Conservation (phyloP, 2,797 vertebrate genomes). For the Eleutherodactylus coqui region DNA sequence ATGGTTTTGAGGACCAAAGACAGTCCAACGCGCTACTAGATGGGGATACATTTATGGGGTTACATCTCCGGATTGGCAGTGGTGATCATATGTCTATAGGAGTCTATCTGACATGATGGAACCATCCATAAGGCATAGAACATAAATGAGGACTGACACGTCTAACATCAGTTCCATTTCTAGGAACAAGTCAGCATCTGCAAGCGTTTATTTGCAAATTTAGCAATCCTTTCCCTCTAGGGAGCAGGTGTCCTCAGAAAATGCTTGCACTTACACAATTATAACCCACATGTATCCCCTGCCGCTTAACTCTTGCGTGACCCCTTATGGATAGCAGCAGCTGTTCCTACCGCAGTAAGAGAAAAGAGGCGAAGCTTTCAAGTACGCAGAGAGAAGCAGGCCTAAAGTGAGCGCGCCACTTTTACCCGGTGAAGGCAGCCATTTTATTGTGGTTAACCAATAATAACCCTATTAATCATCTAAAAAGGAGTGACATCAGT, state of each 20-base stretch:
- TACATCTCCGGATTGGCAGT: not conserved
- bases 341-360: not conserved
- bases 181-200: conserved; percentile 1
- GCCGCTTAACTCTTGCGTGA: not conserved
- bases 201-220: conserved; percentile 5
- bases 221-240: not conserved
- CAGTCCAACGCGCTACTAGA: no score
- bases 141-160: not conserved
- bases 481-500: not conserved
- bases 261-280: not conserved
- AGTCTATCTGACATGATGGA: not conserved
- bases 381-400: not conserved
- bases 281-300: not conserved
- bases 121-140: not conserved
- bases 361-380: not conserved
- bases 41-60: no score
- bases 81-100: not conserved
- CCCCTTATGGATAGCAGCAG: not conserved
- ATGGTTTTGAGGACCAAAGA: no score
- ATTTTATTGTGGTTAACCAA: conserved; percentile 3
- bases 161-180: not conserved
- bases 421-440: not conserved
- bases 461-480: not conserved
- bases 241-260: conserved; percentile 27
- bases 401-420: not conserved